Conservation (phyloP, 2,113 vertebrate species). For the Tauraco erythrolophus region DNA sequence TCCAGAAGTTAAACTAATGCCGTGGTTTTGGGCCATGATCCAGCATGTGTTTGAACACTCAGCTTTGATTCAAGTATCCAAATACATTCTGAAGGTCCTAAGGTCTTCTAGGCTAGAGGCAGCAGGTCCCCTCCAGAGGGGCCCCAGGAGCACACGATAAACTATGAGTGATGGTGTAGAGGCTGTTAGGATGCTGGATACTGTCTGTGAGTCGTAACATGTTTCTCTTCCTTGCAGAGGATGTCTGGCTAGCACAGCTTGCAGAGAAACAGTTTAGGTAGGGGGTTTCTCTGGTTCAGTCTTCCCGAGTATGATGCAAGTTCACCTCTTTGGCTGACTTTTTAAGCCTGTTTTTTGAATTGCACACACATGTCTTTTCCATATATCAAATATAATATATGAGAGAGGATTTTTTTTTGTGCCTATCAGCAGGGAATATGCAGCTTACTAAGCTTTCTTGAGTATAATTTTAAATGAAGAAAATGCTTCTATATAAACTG, state of each 20-base stretch:
- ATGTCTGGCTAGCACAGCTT: background rate
- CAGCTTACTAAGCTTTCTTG: slow-evolving; percentile 58
- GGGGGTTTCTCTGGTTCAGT: background rate
- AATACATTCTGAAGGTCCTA: background rate
- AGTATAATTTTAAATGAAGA: slow-evolving; percentile 49
- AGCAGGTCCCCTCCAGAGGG: background rate
- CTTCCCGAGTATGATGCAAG: background rate
- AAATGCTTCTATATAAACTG: slow-evolving; percentile 46
- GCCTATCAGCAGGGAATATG: slow-evolving; percentile 53
- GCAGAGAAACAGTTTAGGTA: background rate
- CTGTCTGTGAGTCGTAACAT: background rate
- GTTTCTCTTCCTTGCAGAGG: background rate
- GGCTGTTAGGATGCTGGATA: background rate
- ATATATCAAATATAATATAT: background rate
- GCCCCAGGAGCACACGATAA: fast-evolving
- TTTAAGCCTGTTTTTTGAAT: background rate
- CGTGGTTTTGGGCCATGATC: background rate
- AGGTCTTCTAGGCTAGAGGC: background rate
- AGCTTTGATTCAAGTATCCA: background rate
- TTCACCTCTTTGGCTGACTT: background rate
- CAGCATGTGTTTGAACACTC: background rate
- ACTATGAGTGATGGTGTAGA: fast-evolving
- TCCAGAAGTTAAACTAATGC: background rate
- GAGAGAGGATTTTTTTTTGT: background rate
- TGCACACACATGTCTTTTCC: background rate